These are phyloP conservation scores for Microcebus lehilahytsara DNA, from an alignment of 2,113 vertebrate genomes.

Conservation along the genomic window DNA sequence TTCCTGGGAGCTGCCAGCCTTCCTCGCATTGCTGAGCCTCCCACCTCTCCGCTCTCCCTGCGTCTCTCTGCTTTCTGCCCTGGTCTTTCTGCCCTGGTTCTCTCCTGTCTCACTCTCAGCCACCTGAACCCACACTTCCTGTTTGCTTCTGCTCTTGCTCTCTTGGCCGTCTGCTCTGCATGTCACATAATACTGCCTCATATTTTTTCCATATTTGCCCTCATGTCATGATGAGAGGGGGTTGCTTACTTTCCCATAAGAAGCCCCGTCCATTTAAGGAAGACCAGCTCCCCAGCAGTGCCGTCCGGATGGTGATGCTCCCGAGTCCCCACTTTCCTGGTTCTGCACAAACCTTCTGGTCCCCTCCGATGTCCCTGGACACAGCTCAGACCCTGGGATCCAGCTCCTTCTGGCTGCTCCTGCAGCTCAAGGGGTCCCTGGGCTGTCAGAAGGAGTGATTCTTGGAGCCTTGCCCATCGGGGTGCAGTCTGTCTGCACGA, in stretches of 20 bases:
- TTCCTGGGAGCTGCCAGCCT: neutral
- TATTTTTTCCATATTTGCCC: neutral
- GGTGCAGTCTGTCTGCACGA: neutral
- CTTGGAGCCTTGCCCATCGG: neutral
- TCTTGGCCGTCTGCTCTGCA: neutral
- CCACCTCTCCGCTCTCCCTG: neutral
- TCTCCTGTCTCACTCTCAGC: too few relatives aligned
- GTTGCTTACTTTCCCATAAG: neutral
- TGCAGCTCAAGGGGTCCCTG: neutral
- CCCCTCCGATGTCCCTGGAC: neutral
- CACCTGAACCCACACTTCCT: neutral
- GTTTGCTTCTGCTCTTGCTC: neutral
- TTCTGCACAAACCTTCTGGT: neutral
- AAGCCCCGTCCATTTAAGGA: neutral
- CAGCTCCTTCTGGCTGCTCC: neutral
- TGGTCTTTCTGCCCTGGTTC: neutral
- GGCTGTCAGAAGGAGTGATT: neutral
- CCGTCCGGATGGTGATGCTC: rapidly evolving
- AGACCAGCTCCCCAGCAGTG: neutral
- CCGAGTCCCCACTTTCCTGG: neutral
- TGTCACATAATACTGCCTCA: neutral
- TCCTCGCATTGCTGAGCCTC: neutral
- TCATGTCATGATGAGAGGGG: neutral
- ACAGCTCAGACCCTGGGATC: neutral
- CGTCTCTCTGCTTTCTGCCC: neutral